phyloP scores from a whole-genome alignment of 2,113 vertebrate species.

The Holacanthus passer region DNA sequence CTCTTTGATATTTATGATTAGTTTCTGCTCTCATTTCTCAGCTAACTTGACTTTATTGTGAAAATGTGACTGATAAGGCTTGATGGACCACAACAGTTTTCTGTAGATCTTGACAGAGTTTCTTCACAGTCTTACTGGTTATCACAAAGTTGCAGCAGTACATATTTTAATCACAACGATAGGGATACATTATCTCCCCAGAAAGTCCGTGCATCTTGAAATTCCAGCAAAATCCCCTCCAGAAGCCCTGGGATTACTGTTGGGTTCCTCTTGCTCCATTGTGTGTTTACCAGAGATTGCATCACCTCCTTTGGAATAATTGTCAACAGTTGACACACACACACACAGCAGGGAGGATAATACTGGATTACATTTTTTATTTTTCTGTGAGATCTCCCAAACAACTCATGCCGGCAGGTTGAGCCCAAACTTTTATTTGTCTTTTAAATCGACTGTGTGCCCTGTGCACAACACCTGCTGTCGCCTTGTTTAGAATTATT shows the following conservation, averaged over 20 bases:
- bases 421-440: conserved; percentile 35
- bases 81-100: conserved; percentile 2
- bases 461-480: conserved; percentile 21
- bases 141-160: conserved; percentile 48
- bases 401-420: not conserved
- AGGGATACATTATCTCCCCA: conserved; percentile 51
- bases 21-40: conserved; percentile 1
- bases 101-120: not conserved
- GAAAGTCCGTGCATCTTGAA: conserved; percentile 41
- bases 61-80: conserved; percentile 1
- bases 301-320: conserved; percentile 60
- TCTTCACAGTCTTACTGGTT: conserved; percentile 27
- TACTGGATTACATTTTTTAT: conserved; percentile 40
- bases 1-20: conserved; percentile 2
- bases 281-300: conserved; percentile 62
- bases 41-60: not conserved
- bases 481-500: conserved; percentile 11
- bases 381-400: conserved; percentile 37
- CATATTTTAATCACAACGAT: conserved; percentile 33
- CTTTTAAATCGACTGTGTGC: conserved; percentile 28
- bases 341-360: conserved; percentile 48
- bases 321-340: conserved; percentile 46
- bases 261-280: conserved; percentile 22
- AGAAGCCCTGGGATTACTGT: conserved; percentile 61
- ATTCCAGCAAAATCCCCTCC: conserved; percentile 53